Percentiles rank a stretch among this genome's conserved stretches.
Evolutionary conservation across 2,797 vertebrate species (phyloP).

Genomic region (Enteromius viviparus): DNA sequence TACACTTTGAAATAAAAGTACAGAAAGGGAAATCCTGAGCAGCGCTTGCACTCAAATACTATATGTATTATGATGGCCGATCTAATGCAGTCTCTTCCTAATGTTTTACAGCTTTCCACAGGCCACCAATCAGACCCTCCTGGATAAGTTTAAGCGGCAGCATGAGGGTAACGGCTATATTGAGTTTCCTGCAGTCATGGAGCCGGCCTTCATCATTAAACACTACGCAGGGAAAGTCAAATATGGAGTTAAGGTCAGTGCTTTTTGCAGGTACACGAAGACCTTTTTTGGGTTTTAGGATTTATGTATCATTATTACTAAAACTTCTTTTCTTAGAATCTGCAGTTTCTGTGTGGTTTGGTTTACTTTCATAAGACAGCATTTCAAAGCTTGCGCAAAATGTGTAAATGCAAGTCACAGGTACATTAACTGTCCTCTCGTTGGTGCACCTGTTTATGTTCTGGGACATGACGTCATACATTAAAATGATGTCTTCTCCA

Average conservation of each 20-base stretch:
- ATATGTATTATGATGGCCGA: neutral
- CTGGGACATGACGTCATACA: neutral
- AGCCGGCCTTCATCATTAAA: conserved; percentile 95
- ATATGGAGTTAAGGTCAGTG: conserved; percentile 94
- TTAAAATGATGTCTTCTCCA: too few species aligned
- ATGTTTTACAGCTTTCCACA: conserved; percentile 87
- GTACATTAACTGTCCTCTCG: neutral
- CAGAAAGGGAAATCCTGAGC: neutral
- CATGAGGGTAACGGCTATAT: conserved; percentile 96
- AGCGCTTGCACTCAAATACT: neutral
- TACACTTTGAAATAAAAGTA: neutral
- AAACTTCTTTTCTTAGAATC: neutral
- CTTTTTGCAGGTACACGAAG: neutral
- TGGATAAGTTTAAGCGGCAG: conserved; percentile 97
- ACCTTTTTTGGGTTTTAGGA: neutral
- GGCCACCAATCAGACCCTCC: conserved; percentile 94
- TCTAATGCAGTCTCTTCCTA: neutral
- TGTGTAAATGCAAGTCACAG: neutral
- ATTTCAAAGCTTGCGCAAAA: neutral
- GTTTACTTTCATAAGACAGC: neutral
- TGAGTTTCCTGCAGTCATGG: conserved; percentile 97
- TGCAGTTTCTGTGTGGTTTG: neutral
- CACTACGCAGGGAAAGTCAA: conserved; percentile 99
- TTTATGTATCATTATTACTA: too few species aligned
- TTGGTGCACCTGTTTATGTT: neutral